Conservation (phyloP, 2,113 vertebrate genomes). For the Piaya cayana region DNA sequence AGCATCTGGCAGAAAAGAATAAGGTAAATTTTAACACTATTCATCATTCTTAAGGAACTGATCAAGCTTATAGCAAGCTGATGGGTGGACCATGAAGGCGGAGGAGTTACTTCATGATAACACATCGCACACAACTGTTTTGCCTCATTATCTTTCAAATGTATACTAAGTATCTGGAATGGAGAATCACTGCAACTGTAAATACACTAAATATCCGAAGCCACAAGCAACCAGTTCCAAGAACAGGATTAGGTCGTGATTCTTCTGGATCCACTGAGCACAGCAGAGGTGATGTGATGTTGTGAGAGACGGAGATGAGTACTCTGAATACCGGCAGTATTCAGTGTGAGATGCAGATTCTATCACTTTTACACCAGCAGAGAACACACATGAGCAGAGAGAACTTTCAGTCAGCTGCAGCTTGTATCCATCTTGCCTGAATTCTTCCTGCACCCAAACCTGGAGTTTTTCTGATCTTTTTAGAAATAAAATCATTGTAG, state of each 20-base stretch:
- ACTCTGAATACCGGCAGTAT: background rate
- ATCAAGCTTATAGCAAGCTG: constrained; percentile 19
- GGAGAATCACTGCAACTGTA: background rate
- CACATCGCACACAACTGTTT: background rate
- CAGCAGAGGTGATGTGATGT: background rate
- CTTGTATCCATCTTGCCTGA: background rate
- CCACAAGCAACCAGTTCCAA: background rate
- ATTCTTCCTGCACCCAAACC: background rate
- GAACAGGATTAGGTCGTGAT: background rate
- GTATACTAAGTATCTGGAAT: background rate
- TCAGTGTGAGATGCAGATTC: background rate
- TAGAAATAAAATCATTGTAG: background rate
- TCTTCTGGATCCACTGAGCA: background rate
- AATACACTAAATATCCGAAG: background rate
- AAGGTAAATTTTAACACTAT: constrained; percentile 14
- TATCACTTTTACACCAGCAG: background rate
- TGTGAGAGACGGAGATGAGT: background rate
- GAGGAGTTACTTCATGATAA: background rate
- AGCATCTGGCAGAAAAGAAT: background rate
- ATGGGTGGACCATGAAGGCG: background rate
- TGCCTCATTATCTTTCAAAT: constrained; percentile 33
- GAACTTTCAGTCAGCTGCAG: background rate
- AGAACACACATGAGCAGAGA: background rate
- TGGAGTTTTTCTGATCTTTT: background rate
- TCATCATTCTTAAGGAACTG: constrained; percentile 47